Evolutionary conservation across 2,797 vertebrate genomes (phyloP).

Genomic region (Hippoglossus hippoglossus): DNA sequence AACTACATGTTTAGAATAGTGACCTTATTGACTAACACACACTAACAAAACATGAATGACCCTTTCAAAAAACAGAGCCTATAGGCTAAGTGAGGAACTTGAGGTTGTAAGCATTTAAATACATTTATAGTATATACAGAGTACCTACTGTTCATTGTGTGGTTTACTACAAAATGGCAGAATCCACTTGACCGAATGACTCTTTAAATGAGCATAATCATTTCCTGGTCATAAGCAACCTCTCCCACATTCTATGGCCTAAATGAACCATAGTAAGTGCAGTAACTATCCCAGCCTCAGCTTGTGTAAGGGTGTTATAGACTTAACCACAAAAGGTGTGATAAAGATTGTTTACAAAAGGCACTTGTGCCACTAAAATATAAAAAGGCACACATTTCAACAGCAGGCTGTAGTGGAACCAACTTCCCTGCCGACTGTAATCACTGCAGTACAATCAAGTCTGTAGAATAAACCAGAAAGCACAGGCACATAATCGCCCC

Average conservation of each 20-base stretch:
- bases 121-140: too few species aligned
- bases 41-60: too few species aligned
- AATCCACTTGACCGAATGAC: background rate
- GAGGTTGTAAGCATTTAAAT: too few species aligned
- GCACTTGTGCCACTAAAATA: background rate
- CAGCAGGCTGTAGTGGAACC: conserved; percentile 5
- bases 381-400: conserved; percentile 1
- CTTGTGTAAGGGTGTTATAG: background rate
- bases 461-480: conserved; percentile 4
- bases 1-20: too few species aligned
- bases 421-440: background rate
- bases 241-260: background rate
- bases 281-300: background rate
- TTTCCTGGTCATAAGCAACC: background rate
- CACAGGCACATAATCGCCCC: conserved; percentile 1
- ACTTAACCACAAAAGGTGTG: background rate
- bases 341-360: background rate
- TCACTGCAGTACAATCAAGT: conserved; percentile 8
- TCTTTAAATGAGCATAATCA: background rate
- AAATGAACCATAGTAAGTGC: background rate
- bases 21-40: too few species aligned
- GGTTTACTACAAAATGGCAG: background rate
- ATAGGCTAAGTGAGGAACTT: too few species aligned
- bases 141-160: too few species aligned
- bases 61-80: too few species aligned